These are phyloP conservation scores for Chiloscyllium punctatum DNA, from an alignment of 2,797 vertebrate genomes.

Conservation along the genomic window DNA sequence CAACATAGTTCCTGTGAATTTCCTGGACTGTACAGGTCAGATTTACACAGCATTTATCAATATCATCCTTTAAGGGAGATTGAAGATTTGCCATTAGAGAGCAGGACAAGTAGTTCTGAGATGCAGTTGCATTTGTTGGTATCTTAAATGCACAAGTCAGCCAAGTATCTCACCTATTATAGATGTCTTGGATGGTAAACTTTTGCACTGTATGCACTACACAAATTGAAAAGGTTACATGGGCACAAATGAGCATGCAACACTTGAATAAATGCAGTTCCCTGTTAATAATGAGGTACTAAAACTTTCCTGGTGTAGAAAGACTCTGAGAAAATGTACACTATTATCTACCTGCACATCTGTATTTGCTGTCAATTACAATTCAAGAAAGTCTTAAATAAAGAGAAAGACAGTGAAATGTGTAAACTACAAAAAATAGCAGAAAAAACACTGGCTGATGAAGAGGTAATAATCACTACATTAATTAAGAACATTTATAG, in stretches of 20 bases:
- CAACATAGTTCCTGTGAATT: not conserved
- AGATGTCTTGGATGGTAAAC: not conserved
- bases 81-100: not conserved
- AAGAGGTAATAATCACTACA: not conserved
- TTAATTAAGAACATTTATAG: not conserved
- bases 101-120: not conserved
- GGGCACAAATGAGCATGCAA: not conserved
- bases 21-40: not conserved
- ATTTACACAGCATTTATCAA: not conserved
- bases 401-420: not conserved
- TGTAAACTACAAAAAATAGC: not conserved
- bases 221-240: constrained; percentile 12
- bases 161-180: not conserved
- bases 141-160: not conserved
- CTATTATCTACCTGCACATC: not conserved
- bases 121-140: not conserved
- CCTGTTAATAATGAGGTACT: not conserved
- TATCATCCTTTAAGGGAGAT: not conserved
- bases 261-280: not conserved
- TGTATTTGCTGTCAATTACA: not conserved
- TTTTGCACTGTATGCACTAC: not conserved
- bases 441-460: not conserved
- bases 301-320: not conserved
- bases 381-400: not conserved
- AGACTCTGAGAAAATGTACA: not conserved